These are phyloP conservation scores for Endotricha flammealis DNA, from an alignment of 2,888 invertebrate genomes.

Conservation along the genomic window DNA sequence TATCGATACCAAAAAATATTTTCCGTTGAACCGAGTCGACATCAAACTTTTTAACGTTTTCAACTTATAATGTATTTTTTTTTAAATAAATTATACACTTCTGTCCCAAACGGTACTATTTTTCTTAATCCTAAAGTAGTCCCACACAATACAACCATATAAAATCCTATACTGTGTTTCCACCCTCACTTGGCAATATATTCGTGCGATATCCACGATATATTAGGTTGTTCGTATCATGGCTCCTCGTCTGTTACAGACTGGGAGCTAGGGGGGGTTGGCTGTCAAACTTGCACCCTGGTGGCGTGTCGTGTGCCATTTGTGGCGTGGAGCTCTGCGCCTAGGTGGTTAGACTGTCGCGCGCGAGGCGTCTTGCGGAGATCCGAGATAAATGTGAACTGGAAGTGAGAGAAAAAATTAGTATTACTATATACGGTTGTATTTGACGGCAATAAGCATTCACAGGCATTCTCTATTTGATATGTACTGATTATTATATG, in stretches of 20 bases:
- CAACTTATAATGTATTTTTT: no score
- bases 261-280: constrained; percentile 39
- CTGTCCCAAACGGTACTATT: no score
- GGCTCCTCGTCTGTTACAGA: constrained; percentile 38
- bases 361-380: constrained; percentile 53
- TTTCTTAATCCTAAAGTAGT: constrained; percentile 2
- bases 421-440: no score
- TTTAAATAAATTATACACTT: no score
- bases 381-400: constrained; percentile 64
- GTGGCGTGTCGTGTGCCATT: constrained; percentile 50
- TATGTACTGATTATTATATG: no score
- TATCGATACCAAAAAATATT: no score
- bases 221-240: constrained; percentile 47
- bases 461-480: no score
- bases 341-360: constrained; percentile 41
- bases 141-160: constrained; percentile 17
- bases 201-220: constrained; percentile 69
- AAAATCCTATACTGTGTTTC: neutral
- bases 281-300: constrained; percentile 66
- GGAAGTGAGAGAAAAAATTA: constrained; percentile 26
- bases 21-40: no score
- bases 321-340: constrained; percentile 58
- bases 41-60: no score
- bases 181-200: constrained; percentile 27
- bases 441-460: no score